Percentiles rank a stretch among this genome's conserved stretches.
Conservation (phyloP, 35 echinoderm and acorn worm genomes). For the Ptychodera flava region DNA sequence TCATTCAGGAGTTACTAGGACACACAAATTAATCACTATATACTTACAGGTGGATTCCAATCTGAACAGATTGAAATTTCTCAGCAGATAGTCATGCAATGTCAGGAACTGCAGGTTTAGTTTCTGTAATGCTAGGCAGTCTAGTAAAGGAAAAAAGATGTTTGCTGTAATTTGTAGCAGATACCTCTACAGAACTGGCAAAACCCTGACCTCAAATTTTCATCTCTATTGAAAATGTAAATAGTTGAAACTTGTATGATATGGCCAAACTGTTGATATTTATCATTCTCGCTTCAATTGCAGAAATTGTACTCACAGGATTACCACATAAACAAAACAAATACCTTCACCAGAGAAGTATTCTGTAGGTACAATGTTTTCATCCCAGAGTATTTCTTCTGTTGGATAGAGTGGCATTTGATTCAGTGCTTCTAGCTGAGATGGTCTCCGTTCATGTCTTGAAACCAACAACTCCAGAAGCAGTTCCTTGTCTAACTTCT, state of each 20-base stretch:
- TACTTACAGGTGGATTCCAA: conserved; percentile 97
- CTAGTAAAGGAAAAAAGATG: conserved; percentile 29
- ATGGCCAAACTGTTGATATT: too few relatives aligned
- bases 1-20: too few relatives aligned
- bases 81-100: conserved; percentile 86
- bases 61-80: conserved; percentile 94
- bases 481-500: conserved; percentile 58
- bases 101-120: conserved; percentile 96
- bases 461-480: conserved; percentile 90
- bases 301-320: too few relatives aligned
- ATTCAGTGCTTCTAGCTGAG: conserved; percentile 91
- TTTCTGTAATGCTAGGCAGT: conserved; percentile 86
- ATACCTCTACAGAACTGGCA: too few relatives aligned
- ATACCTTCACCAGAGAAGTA: conserved; percentile 93
- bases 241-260: too few relatives aligned
- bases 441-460: conserved; percentile 73
- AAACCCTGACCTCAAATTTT: too few relatives aligned
- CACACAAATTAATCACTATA: too few relatives aligned
- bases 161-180: too few relatives aligned
- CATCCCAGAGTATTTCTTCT: conserved; percentile 93
- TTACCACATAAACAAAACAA: too few relatives aligned
- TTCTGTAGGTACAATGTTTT: conserved; percentile 95
- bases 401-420: conserved; percentile 94
- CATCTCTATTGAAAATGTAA: too few relatives aligned
- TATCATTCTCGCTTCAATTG: too few relatives aligned